Conservation (phyloP, 2,113 vertebrate genomes). For the Uria aalge region DNA sequence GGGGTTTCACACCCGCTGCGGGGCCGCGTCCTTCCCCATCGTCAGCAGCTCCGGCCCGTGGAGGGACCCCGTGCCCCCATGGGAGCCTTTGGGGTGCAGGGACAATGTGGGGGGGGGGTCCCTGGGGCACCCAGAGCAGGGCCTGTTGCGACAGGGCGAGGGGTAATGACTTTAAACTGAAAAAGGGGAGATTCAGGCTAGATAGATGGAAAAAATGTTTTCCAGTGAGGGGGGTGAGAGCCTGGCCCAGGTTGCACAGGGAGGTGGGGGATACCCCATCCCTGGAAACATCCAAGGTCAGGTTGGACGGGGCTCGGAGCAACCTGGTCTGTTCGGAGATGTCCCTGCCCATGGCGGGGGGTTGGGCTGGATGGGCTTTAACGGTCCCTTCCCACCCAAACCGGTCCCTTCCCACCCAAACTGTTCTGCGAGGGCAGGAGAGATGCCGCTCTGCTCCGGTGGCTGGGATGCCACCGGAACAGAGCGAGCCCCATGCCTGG, state of each 20-base stretch:
- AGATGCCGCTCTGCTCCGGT: background rate
- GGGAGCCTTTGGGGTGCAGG: background rate
- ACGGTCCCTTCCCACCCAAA: background rate
- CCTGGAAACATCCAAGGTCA: background rate
- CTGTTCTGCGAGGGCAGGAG: background rate
- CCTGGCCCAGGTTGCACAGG: background rate
- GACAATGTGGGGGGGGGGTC: fast-evolving
- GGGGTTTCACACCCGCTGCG: fast-evolving
- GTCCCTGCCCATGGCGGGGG: background rate
- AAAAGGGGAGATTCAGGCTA: background rate
- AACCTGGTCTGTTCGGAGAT: background rate
- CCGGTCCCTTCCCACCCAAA: no score
- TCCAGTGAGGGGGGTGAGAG: background rate
- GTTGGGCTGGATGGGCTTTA: background rate
- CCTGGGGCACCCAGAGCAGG: fast-evolving
- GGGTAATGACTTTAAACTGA: background rate
- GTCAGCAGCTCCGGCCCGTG: fast-evolving
- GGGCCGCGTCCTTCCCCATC: background rate
- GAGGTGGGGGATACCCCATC: background rate
- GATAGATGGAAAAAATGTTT: background rate
- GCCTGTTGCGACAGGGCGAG: background rate
- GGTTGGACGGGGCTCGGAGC: background rate
- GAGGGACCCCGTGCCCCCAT: no score
- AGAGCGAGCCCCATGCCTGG: background rate
- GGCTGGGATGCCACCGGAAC: background rate